A percentile compares a stretch with the other conserved stretches of the same genome.
Evolutionary conservation across 2,797 vertebrate genomes (phyloP).

Genomic region (Pangasius djambal): DNA sequence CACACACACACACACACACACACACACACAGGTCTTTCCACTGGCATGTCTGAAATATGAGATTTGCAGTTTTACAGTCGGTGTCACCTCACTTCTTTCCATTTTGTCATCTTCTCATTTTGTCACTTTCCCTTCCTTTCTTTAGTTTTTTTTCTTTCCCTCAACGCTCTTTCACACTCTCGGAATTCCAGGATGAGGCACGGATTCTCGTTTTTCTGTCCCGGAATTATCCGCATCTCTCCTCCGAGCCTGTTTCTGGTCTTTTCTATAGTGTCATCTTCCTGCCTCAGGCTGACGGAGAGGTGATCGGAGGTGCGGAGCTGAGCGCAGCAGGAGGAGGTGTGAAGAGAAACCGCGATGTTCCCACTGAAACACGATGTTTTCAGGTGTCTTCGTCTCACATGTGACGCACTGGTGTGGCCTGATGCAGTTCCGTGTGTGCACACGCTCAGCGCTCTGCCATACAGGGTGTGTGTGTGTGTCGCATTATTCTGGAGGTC

Average conservation of each 20-base stretch:
- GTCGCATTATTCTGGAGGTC: too few species aligned
- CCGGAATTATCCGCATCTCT: neutral
- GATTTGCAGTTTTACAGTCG: too few species aligned
- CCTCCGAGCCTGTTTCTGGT: neutral
- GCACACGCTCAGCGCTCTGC: too few species aligned
- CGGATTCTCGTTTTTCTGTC: neutral
- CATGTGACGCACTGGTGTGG: neutral
- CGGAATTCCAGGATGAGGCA: neutral
- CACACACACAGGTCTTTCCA: neutral
- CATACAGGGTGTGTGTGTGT: neutral
- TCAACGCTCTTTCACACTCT: rapidly evolving
- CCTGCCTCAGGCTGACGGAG: neutral
- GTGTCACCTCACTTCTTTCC: neutral
- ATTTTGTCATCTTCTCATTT: neutral
- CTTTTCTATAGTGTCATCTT: neutral
- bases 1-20: neutral
- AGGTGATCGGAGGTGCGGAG: neutral
- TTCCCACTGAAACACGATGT: neutral
- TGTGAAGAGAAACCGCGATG: neutral
- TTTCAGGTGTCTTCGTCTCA: neutral
- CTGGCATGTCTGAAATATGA: too few species aligned
- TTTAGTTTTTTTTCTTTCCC: neutral
- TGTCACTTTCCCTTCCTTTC: neutral
- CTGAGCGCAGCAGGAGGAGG: neutral
- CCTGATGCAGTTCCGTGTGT: neutral